These are phyloP conservation scores for Metopia argyrocephala DNA, from an alignment of 2,888 invertebrate species.

Conservation along the genomic window DNA sequence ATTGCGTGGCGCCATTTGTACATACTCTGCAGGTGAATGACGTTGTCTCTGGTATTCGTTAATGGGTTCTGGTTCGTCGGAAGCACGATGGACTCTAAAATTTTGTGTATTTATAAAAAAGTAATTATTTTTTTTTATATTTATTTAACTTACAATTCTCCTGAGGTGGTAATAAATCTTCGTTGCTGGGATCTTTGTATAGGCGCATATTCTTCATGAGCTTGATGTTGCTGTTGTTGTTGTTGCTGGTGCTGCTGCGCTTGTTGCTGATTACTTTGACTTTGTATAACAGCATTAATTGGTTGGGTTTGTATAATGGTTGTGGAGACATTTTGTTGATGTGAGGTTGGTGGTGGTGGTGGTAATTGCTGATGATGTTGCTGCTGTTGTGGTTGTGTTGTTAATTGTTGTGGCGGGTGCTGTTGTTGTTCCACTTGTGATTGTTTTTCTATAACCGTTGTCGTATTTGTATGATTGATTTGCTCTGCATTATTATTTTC, in stretches of 20 bases:
- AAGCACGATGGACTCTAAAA: slow-evolving; percentile 71
- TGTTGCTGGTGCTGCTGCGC: slow-evolving; percentile 66
- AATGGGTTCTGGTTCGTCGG: slow-evolving; percentile 68
- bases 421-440: slow-evolving; percentile 67
- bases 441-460: slow-evolving; percentile 37
- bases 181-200: slow-evolving; percentile 73
- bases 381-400: slow-evolving; percentile 56
- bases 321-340: slow-evolving; percentile 58
- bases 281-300: slow-evolving; percentile 68
- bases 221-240: slow-evolving; percentile 57
- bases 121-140: neutral
- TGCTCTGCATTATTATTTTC: slow-evolving; percentile 70
- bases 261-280: slow-evolving; percentile 62
- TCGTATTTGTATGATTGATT: slow-evolving; percentile 37
- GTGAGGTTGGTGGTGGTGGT: slow-evolving; percentile 67
- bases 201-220: slow-evolving; percentile 63
- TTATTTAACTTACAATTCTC: slow-evolving; percentile 74
- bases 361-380: slow-evolving; percentile 67
- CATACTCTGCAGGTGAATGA: slow-evolving; percentile 72
- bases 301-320: slow-evolving; percentile 55
- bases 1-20: slow-evolving; percentile 75
- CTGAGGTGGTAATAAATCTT: slow-evolving; percentile 78
- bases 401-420: slow-evolving; percentile 65
- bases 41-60: slow-evolving; percentile 72
- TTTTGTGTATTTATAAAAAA: neutral